Evolutionary conservation across 2,888 invertebrate species (phyloP).

Genomic region (Drepanosiphum platanoidis): DNA sequence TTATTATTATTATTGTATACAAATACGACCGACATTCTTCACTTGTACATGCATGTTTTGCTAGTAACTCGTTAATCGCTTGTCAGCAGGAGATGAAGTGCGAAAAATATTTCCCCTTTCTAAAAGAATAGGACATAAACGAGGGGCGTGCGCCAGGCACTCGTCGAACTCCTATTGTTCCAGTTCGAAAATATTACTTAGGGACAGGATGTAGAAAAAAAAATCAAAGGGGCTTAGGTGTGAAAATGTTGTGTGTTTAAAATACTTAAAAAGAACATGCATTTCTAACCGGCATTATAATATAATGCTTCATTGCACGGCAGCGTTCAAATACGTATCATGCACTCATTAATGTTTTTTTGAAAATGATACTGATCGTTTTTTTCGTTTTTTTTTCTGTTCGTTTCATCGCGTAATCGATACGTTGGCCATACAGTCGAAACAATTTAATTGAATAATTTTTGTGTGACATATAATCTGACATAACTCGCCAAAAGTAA

Average conservation of each 20-base stretch:
- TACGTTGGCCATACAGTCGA: background rate
- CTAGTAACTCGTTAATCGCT: slow-evolving; percentile 59
- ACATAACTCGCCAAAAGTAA: background rate
- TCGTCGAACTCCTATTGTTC: slow-evolving; percentile 56
- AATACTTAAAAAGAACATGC: slow-evolving; percentile 49
- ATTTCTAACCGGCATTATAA: slow-evolving; percentile 21
- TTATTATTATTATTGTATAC: slow-evolving; percentile 36
- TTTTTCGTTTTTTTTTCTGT: background rate
- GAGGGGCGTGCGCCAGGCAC: slow-evolving; percentile 56
- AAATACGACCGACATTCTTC: slow-evolving; percentile 34
- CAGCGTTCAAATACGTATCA: background rate
- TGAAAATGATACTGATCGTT: background rate
- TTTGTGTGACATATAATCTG: background rate
- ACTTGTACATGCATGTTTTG: slow-evolving; percentile 48
- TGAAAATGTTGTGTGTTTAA: slow-evolving; percentile 46
- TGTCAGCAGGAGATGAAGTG: slow-evolving; percentile 59
- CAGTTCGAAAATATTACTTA: slow-evolving; percentile 31
- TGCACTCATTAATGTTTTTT: background rate
- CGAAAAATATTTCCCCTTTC: slow-evolving; percentile 55
- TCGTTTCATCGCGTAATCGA: no score
- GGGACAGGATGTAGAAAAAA: slow-evolving; percentile 32
- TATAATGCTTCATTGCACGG: slow-evolving; percentile 45
- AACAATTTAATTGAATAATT: background rate
- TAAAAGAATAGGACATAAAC: slow-evolving; percentile 52
- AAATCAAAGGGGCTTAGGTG: slow-evolving; percentile 52